Percentiles rank a stretch among this genome's conserved stretches.
Conservation (phyloP, 1,140 invertebrate species). For the Eueides isabella region DNA sequence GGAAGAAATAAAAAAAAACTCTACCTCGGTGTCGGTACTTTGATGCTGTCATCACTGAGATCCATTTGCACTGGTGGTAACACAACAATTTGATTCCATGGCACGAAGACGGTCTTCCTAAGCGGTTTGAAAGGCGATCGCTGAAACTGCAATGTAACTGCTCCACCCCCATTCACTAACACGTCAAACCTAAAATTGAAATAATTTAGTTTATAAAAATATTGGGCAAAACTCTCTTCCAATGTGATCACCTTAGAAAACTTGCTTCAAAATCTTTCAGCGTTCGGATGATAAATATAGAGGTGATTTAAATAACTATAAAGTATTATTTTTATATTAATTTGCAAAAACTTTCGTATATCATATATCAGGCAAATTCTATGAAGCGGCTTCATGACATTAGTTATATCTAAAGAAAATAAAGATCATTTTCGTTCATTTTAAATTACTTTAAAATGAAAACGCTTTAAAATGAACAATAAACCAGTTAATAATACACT, state of each 20-base stretch:
- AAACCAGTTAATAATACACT: too few species aligned
- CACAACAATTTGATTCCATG: constrained; percentile 98
- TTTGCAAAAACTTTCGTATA: too few species aligned
- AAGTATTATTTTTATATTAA: too few species aligned
- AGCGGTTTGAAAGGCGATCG: constrained; percentile 94
- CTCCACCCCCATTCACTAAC: constrained; percentile 98
- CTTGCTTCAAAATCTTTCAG: too few species aligned
- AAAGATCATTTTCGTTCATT: too few species aligned
- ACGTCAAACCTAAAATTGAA: constrained; percentile 94
- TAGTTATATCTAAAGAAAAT: too few species aligned
- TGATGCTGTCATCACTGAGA: constrained; percentile 88
- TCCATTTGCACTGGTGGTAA: constrained; percentile 93
- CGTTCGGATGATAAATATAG: too few species aligned
- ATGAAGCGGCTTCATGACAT: too few species aligned
- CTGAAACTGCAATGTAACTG: constrained; percentile 97
- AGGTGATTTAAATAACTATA: too few species aligned
- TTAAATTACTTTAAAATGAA: too few species aligned
- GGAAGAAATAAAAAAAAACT: neutral
- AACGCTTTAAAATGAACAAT: too few species aligned
- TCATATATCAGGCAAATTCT: too few species aligned
- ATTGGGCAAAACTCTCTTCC: neutral
- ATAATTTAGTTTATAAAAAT: neutral
- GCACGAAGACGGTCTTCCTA: constrained; percentile 94
- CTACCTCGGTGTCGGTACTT: constrained; percentile 82
- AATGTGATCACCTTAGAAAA: neutral